Conservation (phyloP, 2,888 invertebrate genomes). For the Notodonta dromedarius region DNA sequence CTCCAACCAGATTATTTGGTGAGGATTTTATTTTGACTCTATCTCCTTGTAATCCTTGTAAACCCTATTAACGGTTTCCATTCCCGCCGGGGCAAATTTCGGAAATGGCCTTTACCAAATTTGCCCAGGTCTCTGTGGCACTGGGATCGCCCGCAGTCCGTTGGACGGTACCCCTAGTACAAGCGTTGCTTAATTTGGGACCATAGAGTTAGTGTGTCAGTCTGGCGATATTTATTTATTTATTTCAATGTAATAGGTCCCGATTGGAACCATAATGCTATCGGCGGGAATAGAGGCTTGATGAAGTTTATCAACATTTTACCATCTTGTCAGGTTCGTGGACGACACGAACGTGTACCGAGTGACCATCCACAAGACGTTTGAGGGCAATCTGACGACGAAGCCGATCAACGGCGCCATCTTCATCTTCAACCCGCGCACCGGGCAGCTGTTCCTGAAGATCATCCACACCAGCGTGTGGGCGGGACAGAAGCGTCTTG, state of each 20-base stretch:
- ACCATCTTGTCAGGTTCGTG: conserved; percentile 87
- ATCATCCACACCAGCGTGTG: conserved; percentile 99
- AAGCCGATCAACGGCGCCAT: conserved; percentile 99
- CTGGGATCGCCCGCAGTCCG: too few species aligned
- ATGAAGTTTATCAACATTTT: background rate
- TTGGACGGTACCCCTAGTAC: too few species aligned
- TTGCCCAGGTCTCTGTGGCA: too few species aligned
- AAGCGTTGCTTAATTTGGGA: too few species aligned
- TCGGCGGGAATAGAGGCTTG: too few species aligned
- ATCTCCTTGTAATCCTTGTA: too few species aligned
- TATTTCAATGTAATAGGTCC: background rate
- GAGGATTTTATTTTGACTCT: conserved; percentile 28
- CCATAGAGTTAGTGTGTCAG: too few species aligned
- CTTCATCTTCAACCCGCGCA: conserved; percentile 99
- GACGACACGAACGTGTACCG: conserved; percentile 99
- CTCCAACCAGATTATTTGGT: conserved; percentile 99
- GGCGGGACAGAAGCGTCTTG: conserved; percentile 99
- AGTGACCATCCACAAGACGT: conserved; percentile 99
- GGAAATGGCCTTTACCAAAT: too few species aligned
- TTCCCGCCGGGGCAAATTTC: too few species aligned
- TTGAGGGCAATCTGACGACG: conserved; percentile 99
- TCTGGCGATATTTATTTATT: too few species aligned
- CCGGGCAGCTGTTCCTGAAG: conserved; percentile 99
- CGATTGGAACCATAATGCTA: too few species aligned
- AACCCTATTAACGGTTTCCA: too few species aligned